Percentiles rank a stretch among this genome's conserved stretches.
Evolutionary conservation across 1,140 invertebrate genomes (phyloP).

Genomic region (Zaprionus lachaisei): DNA sequence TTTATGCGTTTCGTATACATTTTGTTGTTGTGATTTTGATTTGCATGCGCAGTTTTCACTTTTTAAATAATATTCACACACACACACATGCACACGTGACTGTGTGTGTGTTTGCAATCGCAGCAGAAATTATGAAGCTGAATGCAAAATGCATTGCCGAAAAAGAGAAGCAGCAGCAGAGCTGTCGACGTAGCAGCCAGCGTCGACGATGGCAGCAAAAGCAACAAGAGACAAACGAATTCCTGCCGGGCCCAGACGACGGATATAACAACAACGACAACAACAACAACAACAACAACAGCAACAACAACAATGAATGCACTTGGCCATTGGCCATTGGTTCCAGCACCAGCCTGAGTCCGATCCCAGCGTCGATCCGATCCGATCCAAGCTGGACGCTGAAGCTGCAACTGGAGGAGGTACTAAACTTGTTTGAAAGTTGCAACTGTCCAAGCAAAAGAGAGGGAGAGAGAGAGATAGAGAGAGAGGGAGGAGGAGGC

Average conservation of each 20-base stretch:
- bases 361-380: constrained; percentile 3
- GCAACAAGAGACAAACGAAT: constrained; percentile 54
- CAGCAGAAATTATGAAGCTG: constrained; percentile 57
- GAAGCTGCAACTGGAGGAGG: constrained; percentile 21
- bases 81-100: constrained; percentile 4
- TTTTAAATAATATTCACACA: constrained; percentile 32
- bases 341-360: background rate
- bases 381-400: constrained; percentile 9
- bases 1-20: constrained; percentile 55
- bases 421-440: constrained; percentile 79
- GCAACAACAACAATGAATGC: constrained; percentile 19
- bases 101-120: constrained; percentile 35
- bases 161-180: constrained; percentile 43
- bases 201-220: constrained; percentile 22
- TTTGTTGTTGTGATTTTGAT: constrained; percentile 35
- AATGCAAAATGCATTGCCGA: constrained; percentile 63
- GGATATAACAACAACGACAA: constrained; percentile 27
- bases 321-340: constrained; percentile 37
- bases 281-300: no score
- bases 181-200: constrained; percentile 7
- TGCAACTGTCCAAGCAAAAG: constrained; percentile 57
- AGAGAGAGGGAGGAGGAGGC: background rate
- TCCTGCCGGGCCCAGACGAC: constrained; percentile 45
- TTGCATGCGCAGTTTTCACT: constrained; percentile 55
- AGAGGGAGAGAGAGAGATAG: background rate